These are phyloP conservation scores for Nerophis lumbriciformis DNA, from an alignment of 2,113 vertebrate genomes.

Conservation along the genomic window DNA sequence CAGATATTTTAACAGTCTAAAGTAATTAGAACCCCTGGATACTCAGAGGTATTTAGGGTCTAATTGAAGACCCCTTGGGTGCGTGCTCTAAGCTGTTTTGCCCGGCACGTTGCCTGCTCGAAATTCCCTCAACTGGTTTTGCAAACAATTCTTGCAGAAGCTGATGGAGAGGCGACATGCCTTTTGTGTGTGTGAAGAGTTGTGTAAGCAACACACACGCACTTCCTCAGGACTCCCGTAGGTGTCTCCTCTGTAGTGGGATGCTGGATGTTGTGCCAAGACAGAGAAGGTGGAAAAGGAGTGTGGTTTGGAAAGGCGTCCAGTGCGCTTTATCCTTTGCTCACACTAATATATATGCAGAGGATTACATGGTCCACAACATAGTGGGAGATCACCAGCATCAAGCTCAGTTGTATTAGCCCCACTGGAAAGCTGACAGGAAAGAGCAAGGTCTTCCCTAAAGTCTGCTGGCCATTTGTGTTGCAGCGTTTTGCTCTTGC, in stretches of 20 bases:
- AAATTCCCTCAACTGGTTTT: constrained; percentile 45
- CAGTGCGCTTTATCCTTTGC: constrained; percentile 43
- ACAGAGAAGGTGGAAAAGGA: constrained; percentile 19
- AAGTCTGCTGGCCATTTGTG: constrained; percentile 20
- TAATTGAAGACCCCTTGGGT: constrained; percentile 57
- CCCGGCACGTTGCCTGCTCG: constrained; percentile 47
- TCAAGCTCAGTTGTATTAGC: constrained; percentile 29
- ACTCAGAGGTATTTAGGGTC: constrained; percentile 57
- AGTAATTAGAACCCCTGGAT: constrained; percentile 62
- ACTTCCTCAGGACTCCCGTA: constrained; percentile 55
- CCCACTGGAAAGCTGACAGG: constrained; percentile 4
- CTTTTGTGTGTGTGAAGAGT: constrained; percentile 15
- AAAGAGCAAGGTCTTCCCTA: constrained; percentile 6
- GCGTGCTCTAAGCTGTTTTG: constrained; percentile 46
- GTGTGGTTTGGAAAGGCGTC: constrained; percentile 37
- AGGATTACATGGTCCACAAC: constrained; percentile 47
- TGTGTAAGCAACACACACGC: constrained; percentile 46
- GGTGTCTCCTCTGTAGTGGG: constrained; percentile 55
- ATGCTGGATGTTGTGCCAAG: constrained; percentile 49
- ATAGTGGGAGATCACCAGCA: constrained; percentile 44
- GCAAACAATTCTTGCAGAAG: constrained; percentile 50
- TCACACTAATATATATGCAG: constrained; percentile 52
- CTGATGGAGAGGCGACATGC: constrained; percentile 33
- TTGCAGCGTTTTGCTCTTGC: background rate
- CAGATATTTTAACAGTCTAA: constrained; percentile 49